Conservation (phyloP, 2,888 invertebrate species). For the Agrotis puta region DNA sequence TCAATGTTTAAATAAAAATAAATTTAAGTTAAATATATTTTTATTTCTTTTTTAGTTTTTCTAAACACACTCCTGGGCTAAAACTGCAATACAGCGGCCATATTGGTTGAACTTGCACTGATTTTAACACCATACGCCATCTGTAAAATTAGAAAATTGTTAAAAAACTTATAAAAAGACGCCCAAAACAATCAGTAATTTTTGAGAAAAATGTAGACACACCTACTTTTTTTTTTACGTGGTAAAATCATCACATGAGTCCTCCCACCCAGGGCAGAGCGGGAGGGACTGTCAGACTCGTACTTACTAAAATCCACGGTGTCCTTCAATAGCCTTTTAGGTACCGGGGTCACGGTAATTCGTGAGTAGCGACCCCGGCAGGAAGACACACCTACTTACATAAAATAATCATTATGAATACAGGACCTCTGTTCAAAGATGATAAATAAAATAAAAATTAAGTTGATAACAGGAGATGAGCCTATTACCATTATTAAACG, state of each 20-base stretch:
- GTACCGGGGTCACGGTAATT: no score
- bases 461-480: no score
- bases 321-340: no score
- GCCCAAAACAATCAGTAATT: not conserved
- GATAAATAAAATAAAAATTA: no score
- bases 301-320: no score
- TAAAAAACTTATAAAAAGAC: not conserved
- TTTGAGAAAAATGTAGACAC: not conserved
- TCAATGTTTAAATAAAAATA: not conserved
- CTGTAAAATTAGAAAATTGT: constrained; percentile 74
- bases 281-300: no score
- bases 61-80: constrained; percentile 92
- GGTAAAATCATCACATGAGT: no score
- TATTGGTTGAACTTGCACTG: constrained; percentile 92
- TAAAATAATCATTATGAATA: not conserved
- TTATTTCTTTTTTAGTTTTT: constrained; percentile 58
- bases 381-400: not conserved
- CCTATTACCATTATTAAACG: no score
- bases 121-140: constrained; percentile 92
- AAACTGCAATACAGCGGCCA: constrained; percentile 94
- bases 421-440: no score
- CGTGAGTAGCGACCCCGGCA: no score
- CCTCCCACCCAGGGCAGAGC: no score
- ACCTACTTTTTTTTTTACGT: no score
- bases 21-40: not conserved